Percentiles rank a stretch among this genome's conserved stretches.
These are phyloP conservation scores for Amphimedon queenslandica DNA, from an alignment of 37 sponge, comb jelly and placozoan genomes.

Conservation along the genomic window DNA sequence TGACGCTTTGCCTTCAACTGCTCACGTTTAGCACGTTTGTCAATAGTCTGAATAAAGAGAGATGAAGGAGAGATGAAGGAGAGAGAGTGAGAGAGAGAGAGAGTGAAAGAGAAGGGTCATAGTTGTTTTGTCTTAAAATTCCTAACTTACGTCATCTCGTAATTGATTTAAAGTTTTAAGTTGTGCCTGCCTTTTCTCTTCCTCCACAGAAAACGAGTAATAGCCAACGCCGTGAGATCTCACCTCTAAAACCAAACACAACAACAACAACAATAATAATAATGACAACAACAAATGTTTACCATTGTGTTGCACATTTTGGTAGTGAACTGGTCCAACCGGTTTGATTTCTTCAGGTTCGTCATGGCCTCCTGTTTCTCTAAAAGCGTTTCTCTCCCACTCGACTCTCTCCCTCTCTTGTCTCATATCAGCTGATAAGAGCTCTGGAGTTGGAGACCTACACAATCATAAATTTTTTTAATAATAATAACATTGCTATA, in stretches of 20 bases:
- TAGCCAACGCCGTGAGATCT: constrained; percentile 88
- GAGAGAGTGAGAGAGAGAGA: not conserved
- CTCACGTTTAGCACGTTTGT: constrained; percentile 59
- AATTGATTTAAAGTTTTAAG: constrained; percentile 63
- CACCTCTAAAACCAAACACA: constrained; percentile 65
- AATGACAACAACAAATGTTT: constrained; percentile 26
- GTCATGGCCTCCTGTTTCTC: constrained; percentile 26
- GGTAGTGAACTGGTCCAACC: constrained; percentile 72
- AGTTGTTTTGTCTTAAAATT: not conserved
- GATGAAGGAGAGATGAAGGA: too few species aligned
- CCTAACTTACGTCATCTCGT: constrained; percentile 60
- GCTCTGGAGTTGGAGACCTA: constrained; percentile 54
- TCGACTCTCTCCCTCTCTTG: constrained; percentile 42
- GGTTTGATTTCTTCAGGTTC: constrained; percentile 30
- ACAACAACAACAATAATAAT: too few species aligned
- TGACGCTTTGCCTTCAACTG: constrained; percentile 57
- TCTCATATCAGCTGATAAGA: constrained; percentile 74
- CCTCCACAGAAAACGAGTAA: constrained; percentile 77
- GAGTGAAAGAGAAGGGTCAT: too few species aligned
- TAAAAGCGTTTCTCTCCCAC: constrained; percentile 24
- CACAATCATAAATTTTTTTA: not conserved
- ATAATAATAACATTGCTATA: too few species aligned
- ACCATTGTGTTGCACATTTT: constrained; percentile 59
- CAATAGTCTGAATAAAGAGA: constrained; percentile 48
- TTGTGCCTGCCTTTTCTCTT: constrained; percentile 73